Base-by-base conservation (phyloP, 2,888 invertebrate genomes). In the Cephus pulcher region DNA sequence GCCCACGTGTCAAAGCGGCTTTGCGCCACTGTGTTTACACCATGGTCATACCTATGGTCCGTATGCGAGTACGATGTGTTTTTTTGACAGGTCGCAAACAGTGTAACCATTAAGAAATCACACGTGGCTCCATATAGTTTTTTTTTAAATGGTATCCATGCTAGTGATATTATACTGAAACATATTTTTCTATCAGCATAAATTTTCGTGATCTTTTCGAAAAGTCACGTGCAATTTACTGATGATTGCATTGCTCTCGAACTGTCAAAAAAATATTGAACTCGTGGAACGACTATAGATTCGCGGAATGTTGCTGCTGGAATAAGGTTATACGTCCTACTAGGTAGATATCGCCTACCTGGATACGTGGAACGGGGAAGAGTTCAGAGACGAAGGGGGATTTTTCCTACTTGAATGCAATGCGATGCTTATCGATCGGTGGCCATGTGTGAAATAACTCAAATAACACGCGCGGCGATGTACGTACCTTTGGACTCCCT, bases 361-460 rank as follows among this genome's bases (percentile, higher is more conserved):
- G 40, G 2, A 9, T 40, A 15, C 40, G 6, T 6, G 6, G 0
- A 15, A 40, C 40, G 40, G 76, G 12, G 32, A 4, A 30, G 40
- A 73, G 73, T 34, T 34, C 73, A 76, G 76, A 69, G 76, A 73
- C 35, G 37, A 76, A 75, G 79, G 75, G 80, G 75, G 76, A 77
- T 75, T 77, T 68, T 56, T 56, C 40, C 40, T 23, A 6, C 34
- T 75, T 74, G 80, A 86, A 82, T 81, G 86, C 83, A 84, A 85
- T 80, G 81, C 82, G 84, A 86, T 83, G 83, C 80, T 82, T 84
- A 88, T 88, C 86, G 88, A 88, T 88, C 86, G 83, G 77, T 79
- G 81, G 80, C 79, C 85, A 82, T 84, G 86, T 85, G 84, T 82
- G 86, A 86, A 86, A 88, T 88, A 86, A 85, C 83, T 86, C 82